Conservation (phyloP, 2,888 invertebrate species). For the Drosophila mimica region DNA sequence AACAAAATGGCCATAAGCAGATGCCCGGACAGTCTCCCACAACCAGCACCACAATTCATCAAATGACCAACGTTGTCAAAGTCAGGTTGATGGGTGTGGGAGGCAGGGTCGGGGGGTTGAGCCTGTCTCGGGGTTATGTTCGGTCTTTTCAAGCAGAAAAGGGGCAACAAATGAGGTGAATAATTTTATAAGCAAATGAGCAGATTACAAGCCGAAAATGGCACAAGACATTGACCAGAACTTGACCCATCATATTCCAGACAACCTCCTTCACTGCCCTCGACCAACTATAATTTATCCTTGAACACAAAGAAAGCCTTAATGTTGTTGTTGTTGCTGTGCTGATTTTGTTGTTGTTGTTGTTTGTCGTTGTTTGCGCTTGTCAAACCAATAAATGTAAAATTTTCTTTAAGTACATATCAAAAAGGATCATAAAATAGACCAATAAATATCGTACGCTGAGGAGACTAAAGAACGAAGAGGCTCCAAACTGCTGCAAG, state of each 20-base stretch:
- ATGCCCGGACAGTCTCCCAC: constrained; percentile 32
- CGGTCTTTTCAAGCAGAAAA: constrained; percentile 76
- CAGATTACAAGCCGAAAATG: constrained; percentile 78
- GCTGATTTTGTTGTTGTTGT: neutral
- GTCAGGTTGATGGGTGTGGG: neutral
- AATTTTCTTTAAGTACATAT: constrained; percentile 79
- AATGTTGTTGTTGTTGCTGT: constrained; percentile 14
- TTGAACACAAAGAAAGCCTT: constrained; percentile 27
- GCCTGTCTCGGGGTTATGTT: constrained; percentile 2
- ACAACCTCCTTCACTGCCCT: constrained; percentile 13
- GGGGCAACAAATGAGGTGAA: constrained; percentile 83
- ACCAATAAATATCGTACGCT: constrained; percentile 79
- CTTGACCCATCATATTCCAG: constrained; percentile 60
- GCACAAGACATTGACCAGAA: constrained; percentile 68
- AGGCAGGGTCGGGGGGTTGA: neutral
- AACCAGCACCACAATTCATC: constrained; percentile 60
- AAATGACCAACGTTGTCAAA: constrained; percentile 60
- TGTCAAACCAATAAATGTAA: constrained; percentile 79
- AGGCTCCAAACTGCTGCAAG: constrained; percentile 21
- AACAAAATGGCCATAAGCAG: constrained; percentile 73
- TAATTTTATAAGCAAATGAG: constrained; percentile 82
- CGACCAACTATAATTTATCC: constrained; percentile 34
- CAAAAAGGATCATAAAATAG: constrained; percentile 83
- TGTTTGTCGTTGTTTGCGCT: constrained; percentile 58
- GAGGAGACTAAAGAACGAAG: constrained; percentile 6